Percentiles rank a stretch among this genome's conserved stretches.
phyloP scores from a whole-genome alignment of 2,888 invertebrate species.

The Drosophila sordidapex region DNA sequence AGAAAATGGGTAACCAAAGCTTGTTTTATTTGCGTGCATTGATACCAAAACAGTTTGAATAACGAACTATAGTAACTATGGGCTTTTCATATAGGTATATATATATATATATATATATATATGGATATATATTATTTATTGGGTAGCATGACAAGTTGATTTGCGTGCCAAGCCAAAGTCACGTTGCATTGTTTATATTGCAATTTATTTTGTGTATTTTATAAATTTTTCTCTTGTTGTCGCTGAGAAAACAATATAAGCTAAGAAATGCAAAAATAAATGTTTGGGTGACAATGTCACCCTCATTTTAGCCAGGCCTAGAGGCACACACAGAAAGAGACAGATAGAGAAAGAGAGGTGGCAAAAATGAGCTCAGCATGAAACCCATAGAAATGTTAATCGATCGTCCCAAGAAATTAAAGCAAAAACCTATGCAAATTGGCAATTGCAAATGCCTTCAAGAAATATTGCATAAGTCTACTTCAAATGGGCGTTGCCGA shows the following conservation, averaged over 20 bases:
- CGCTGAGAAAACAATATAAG: constrained; percentile 14
- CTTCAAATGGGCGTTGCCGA: constrained; percentile 47
- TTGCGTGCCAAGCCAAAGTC: constrained; percentile 67
- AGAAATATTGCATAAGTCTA: constrained; percentile 51
- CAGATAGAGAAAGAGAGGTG: neutral
- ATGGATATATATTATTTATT: constrained; percentile 20
- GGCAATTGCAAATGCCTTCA: constrained; percentile 46
- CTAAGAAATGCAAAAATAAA: constrained; percentile 10
- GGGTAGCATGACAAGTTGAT: constrained; percentile 42
- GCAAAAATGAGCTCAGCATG: constrained; percentile 7
- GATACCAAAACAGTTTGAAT: constrained; percentile 29
- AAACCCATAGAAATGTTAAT: constrained; percentile 70
- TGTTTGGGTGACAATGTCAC: constrained; percentile 18
- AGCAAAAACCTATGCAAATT: constrained; percentile 70
- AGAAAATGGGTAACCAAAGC: constrained; percentile 35
- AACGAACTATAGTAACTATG: constrained; percentile 26
- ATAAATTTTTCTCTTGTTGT: constrained; percentile 46
- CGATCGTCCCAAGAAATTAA: constrained; percentile 68
- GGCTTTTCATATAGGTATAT: neutral
- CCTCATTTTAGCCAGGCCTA: constrained; percentile 1
- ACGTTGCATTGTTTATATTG: constrained; percentile 59
- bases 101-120: neutral
- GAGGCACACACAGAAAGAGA: neutral
- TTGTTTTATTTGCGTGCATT: constrained; percentile 53
- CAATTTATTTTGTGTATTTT: constrained; percentile 58